Percentiles rank a stretch among this genome's conserved stretches.
Evolutionary conservation across 2,888 invertebrate genomes (phyloP).

Genomic region (Autographa pulchrina): DNA sequence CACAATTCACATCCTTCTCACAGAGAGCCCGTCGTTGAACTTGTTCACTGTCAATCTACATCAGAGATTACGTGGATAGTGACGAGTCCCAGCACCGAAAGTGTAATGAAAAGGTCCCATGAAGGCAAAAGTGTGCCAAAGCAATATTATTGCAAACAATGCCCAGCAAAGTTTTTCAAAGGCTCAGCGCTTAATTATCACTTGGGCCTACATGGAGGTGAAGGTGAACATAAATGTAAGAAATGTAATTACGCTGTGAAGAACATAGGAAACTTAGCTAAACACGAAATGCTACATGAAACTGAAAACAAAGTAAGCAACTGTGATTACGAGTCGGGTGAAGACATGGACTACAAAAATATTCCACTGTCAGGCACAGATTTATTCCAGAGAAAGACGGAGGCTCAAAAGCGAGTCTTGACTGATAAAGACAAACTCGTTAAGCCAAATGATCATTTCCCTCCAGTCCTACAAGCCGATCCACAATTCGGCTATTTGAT

Average conservation of each 20-base stretch:
- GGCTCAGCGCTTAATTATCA: conserved; percentile 92
- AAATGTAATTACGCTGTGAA: conserved; percentile 93
- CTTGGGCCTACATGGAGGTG: conserved; percentile 91
- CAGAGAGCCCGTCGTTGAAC: conserved; percentile 90
- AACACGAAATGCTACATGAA: conserved; percentile 90
- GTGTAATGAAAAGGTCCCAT: conserved; percentile 65
- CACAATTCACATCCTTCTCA: conserved; percentile 91
- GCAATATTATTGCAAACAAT: conserved; percentile 90
- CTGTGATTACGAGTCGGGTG: conserved; percentile 86
- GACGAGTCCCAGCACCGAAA: conserved; percentile 64
- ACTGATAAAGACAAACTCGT: conserved; percentile 86
- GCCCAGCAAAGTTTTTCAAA: conserved; percentile 93
- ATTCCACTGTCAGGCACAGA: conserved; percentile 91
- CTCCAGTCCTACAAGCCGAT: conserved; percentile 89
- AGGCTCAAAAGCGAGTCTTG: conserved; percentile 87
- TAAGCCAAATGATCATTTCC: conserved; percentile 88
- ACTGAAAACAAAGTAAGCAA: conserved; percentile 72
- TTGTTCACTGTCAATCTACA: conserved; percentile 72
- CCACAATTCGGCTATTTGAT: conserved; percentile 92
- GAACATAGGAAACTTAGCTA: conserved; percentile 91
- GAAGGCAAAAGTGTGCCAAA: conserved; percentile 78
- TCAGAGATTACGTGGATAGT: conserved; percentile 86
- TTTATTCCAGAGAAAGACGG: conserved; percentile 90
- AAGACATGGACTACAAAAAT: conserved; percentile 85
- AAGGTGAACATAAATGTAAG: conserved; percentile 91